Percentiles rank a stretch among this genome's conserved stretches.
Conservation (phyloP, 2,888 invertebrate genomes). For the Parnassius mnemosyne region DNA sequence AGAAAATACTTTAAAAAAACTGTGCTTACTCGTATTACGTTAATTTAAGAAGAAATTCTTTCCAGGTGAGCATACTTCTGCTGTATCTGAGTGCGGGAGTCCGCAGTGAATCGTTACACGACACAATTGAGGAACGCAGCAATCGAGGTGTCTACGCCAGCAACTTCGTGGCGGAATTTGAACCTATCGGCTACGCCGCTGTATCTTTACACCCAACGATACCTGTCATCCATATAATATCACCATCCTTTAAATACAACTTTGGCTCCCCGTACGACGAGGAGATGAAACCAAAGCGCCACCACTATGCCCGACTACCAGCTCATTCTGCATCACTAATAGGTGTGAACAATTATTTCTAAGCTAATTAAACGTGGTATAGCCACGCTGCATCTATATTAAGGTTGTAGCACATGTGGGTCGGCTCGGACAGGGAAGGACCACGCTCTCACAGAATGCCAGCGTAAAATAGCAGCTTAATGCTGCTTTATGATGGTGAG, state of each 20-base stretch:
- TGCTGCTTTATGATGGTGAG: too few species aligned
- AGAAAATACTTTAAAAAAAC: too few species aligned
- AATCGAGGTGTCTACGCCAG: conserved; percentile 43
- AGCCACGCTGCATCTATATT: too few species aligned
- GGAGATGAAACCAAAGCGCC: conserved; percentile 7
- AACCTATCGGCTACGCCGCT: conserved; percentile 57
- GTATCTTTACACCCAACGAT: conserved; percentile 60
- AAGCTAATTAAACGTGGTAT: too few species aligned
- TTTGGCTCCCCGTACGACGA: conserved; percentile 34
- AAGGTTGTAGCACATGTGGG: too few species aligned
- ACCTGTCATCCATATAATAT: conserved; percentile 55
- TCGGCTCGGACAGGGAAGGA: too few species aligned
- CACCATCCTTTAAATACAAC: conserved; percentile 37
- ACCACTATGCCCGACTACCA: conserved; percentile 16
- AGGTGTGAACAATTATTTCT: conserved; percentile 27
- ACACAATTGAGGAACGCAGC: conserved; percentile 42
- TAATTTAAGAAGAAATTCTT: background rate
- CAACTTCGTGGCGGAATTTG: conserved; percentile 48
- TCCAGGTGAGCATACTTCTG: conserved; percentile 1
- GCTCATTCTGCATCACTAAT: conserved; percentile 26
- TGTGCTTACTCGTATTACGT: too few species aligned
- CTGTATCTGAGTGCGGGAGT: background rate
- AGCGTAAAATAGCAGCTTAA: too few species aligned
- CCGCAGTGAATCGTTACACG: conserved; percentile 4
- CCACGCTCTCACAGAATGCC: too few species aligned